phyloP scores from a whole-genome alignment of 2,888 invertebrate genomes.

The Ormyrus rosae region DNA sequence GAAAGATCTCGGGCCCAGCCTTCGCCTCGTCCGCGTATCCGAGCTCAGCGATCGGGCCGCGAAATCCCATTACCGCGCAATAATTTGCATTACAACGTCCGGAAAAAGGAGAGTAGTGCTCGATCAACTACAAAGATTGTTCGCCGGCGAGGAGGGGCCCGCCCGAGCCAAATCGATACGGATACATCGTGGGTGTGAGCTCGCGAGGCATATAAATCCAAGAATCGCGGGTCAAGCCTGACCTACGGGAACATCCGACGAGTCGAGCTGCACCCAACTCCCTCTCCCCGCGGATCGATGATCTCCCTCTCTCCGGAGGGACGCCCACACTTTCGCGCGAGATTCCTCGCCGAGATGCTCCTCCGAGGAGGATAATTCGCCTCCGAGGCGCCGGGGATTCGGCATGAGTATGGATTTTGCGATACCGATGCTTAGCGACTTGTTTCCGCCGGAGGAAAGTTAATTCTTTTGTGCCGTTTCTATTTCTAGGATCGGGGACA shows the following conservation, averaged over 20 bases:
- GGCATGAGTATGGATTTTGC: too few species aligned
- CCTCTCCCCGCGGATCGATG: slow-evolving; percentile 36
- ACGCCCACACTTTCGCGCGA: slow-evolving; percentile 38
- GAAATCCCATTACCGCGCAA: neutral
- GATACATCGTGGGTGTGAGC: slow-evolving; percentile 37
- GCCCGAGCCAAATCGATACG: neutral
- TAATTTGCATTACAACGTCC: neutral
- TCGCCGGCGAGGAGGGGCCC: neutral
- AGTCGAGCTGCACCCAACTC: slow-evolving; percentile 25
- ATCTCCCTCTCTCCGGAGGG: slow-evolving; percentile 19
- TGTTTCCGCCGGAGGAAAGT: too few species aligned
- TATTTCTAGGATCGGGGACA: too few species aligned
- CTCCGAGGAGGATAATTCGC: too few species aligned
- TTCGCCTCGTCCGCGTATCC: neutral
- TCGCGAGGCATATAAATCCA: slow-evolving; percentile 24
- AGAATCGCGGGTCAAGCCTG: slow-evolving; percentile 22
- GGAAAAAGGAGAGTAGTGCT: neutral
- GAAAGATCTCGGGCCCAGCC: too few species aligned
- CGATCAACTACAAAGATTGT: slow-evolving; percentile 35
- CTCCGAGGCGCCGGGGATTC: too few species aligned
- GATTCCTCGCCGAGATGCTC: slow-evolving; percentile 10
- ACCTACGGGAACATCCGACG: slow-evolving; percentile 37
- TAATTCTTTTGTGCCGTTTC: too few species aligned
- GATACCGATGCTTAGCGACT: too few species aligned
- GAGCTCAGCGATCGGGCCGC: neutral